Evolutionary conservation across 1,140 invertebrate species (phyloP).

Genomic region (Laupala kohalensis): DNA sequence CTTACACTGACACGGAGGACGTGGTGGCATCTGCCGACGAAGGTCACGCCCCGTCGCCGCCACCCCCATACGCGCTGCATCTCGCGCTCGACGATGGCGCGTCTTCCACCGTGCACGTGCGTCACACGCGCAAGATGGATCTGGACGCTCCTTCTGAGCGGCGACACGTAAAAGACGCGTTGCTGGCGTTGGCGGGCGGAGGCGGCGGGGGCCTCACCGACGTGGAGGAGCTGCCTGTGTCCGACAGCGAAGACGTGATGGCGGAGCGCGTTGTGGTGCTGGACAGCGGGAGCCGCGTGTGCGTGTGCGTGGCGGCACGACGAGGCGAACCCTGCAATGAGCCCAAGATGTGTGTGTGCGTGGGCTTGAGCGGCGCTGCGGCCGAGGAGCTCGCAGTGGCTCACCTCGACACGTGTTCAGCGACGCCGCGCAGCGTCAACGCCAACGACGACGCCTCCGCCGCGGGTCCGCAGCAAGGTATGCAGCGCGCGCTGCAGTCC

Average conservation of each 20-base stretch:
- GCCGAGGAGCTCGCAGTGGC: too few species aligned
- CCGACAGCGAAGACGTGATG: conserved; percentile 18
- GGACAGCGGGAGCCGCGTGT: conserved; percentile 17
- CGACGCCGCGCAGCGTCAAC: too few species aligned
- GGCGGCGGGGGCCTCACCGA: conserved; percentile 30
- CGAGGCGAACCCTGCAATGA: not conserved
- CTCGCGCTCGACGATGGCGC: conserved; percentile 28
- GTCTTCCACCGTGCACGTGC: conserved; percentile 30
- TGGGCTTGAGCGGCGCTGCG: conserved; percentile 7
- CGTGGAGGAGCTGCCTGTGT: conserved; percentile 33
- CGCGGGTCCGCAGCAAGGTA: too few species aligned
- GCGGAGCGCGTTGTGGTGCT: conserved; percentile 14
- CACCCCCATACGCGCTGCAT: conserved; percentile 23
- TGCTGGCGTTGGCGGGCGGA: conserved; percentile 12
- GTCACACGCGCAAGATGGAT: conserved; percentile 28
- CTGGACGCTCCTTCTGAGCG: conserved; percentile 28
- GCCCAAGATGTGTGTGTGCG: conserved; percentile 16
- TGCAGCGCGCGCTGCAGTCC: too few species aligned
- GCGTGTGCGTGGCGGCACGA: conserved; percentile 16
- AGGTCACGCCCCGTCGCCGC: conserved; percentile 20
- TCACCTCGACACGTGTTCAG: too few species aligned
- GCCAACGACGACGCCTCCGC: too few species aligned
- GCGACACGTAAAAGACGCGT: conserved; percentile 29
- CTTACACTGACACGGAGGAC: conserved; percentile 37
- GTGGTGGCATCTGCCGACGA: conserved; percentile 35